Percentiles rank a stretch among this genome's conserved stretches.
These are phyloP conservation scores for Myopa tessellatipennis DNA, from an alignment of 2,888 invertebrate genomes.

Conservation along the genomic window DNA sequence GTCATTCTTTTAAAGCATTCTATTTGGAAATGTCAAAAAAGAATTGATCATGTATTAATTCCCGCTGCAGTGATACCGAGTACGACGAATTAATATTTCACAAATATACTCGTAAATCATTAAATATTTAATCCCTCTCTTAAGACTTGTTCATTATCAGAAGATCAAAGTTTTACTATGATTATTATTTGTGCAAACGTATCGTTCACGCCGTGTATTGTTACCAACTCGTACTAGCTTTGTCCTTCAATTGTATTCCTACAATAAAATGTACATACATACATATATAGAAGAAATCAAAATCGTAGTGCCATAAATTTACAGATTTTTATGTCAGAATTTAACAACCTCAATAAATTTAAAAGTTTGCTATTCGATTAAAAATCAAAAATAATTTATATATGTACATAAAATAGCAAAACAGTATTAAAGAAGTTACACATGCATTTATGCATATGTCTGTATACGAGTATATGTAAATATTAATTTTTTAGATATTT, in stretches of 20 bases:
- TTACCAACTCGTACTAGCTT: background rate
- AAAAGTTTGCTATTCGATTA: background rate
- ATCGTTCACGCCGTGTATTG: background rate
- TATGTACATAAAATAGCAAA: background rate
- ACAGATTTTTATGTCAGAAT: background rate
- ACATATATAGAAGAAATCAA: background rate
- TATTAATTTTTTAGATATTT: background rate
- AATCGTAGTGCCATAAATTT: background rate
- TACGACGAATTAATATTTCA: no score
- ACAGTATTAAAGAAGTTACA: background rate
- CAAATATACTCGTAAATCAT: constrained; percentile 1
- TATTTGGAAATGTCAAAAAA: constrained; percentile 14
- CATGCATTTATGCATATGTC: background rate
- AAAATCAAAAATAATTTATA: background rate
- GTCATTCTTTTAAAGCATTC: constrained; percentile 7
- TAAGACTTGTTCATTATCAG: background rate
- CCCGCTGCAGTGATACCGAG: background rate
- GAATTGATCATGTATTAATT: constrained; percentile 11
- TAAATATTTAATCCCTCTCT: constrained; percentile 13
- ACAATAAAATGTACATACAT: no score
- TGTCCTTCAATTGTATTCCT: constrained; percentile 5
- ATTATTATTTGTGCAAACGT: background rate
- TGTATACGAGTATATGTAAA: background rate
- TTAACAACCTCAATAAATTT: background rate
- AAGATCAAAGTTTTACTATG: background rate